Evolutionary conservation across 2,888 invertebrate species (phyloP).

Genomic region (Elmis aenea): DNA sequence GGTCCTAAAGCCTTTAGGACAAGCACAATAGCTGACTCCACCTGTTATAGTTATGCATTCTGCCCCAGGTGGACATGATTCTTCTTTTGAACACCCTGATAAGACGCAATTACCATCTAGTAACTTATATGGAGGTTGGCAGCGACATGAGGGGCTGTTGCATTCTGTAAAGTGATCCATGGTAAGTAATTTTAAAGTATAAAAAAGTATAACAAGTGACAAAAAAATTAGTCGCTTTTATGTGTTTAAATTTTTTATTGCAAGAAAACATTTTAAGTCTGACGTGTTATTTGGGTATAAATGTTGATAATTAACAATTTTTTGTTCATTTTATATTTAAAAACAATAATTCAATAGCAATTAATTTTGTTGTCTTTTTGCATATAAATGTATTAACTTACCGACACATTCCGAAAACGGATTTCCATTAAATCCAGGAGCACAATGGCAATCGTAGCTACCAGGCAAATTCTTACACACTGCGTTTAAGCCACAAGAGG

Average conservation of each 20-base stretch:
- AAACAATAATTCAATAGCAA: no score
- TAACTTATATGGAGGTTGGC: conserved; percentile 81
- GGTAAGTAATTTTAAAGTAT: no score
- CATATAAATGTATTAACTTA: no score
- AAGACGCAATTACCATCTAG: conserved; percentile 79
- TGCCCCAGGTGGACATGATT: conserved; percentile 79
- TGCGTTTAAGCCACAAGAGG: conserved; percentile 83
- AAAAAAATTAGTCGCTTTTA: no score
- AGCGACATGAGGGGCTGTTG: conserved; percentile 76
- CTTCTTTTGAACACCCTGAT: conserved; percentile 75
- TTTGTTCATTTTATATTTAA: no score
- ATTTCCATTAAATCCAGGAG: conserved; percentile 82
- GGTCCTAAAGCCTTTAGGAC: conserved; percentile 77
- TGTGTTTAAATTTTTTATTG: no score
- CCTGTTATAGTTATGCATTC: conserved; percentile 88
- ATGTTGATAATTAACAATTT: no score
- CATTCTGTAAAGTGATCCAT: conserved; percentile 55
- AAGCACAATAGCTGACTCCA: conserved; percentile 88
- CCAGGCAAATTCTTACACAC: conserved; percentile 90
- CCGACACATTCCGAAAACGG: conserved; percentile 80
- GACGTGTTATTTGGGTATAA: no score
- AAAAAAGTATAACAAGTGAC: no score
- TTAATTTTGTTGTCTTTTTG: no score
- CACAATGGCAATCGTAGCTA: conserved; percentile 89
- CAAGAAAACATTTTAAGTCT: no score